Conservation (phyloP, 2,797 vertebrate species). For the Helostoma temminkii region DNA sequence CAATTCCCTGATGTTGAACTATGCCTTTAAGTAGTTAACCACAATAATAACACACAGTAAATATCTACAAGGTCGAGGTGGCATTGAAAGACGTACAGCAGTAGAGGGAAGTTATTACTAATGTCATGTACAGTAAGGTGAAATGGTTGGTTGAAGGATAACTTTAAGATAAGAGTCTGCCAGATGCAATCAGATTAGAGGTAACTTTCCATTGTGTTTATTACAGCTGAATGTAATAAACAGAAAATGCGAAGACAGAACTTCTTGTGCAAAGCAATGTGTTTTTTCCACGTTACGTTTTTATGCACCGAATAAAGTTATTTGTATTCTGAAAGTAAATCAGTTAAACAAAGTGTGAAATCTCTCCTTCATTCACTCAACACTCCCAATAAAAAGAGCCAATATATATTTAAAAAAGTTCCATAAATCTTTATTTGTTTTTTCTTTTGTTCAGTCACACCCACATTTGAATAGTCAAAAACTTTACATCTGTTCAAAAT, state of each 20-base stretch:
- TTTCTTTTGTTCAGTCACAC: slow-evolving; percentile 68
- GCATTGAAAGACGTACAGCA: slow-evolving; percentile 1
- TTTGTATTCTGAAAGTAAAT: slow-evolving; percentile 43
- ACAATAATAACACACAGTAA: too few species aligned
- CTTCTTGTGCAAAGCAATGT: background rate
- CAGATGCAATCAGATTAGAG: slow-evolving; percentile 17
- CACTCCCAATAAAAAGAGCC: background rate
- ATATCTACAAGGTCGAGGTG: background rate
- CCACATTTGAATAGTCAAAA: slow-evolving; percentile 74
- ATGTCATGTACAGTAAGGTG: slow-evolving; percentile 6
- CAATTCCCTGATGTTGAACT: too few species aligned
- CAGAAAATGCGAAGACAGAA: slow-evolving; percentile 6
- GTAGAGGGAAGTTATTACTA: slow-evolving; percentile 26
- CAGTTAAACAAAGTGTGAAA: background rate
- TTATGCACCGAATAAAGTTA: slow-evolving; percentile 3
- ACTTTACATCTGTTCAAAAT: slow-evolving; percentile 76
- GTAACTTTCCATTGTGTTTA: slow-evolving; percentile 18
- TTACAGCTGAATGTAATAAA: slow-evolving; percentile 37
- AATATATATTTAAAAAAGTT: slow-evolving; percentile 69
- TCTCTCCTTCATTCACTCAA: background rate
- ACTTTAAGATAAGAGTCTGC: slow-evolving; percentile 64
- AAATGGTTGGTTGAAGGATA: slow-evolving; percentile 61
- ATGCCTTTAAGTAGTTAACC: too few species aligned
- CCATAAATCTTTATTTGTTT: slow-evolving; percentile 80
- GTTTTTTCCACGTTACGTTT: slow-evolving; percentile 2